Conservation (phyloP, 2,888 invertebrate species). For the Ornithoptera alexandrae region DNA sequence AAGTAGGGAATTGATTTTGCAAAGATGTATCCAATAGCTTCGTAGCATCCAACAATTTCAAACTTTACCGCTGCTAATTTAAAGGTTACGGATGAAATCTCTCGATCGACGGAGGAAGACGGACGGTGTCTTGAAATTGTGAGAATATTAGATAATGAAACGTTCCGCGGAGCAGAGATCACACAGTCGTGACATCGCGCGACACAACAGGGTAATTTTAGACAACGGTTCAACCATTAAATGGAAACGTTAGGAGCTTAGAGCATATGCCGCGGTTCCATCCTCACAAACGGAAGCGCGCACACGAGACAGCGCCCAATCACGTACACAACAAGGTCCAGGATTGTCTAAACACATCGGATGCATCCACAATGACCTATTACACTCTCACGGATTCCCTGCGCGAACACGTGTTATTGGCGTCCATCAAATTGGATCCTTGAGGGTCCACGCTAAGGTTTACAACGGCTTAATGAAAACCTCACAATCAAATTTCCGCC, state of each 20-base stretch:
- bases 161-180: constrained; percentile 13
- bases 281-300: constrained; percentile 2
- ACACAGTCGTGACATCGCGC: constrained; percentile 25
- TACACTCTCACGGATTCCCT: constrained; percentile 46
- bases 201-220: constrained; percentile 30
- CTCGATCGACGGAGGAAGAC: background rate
- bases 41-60: background rate
- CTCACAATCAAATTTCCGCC: constrained; percentile 19
- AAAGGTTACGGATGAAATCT: background rate
- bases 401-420: constrained; percentile 47
- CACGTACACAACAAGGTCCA: constrained; percentile 31
- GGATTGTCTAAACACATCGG: constrained; percentile 34
- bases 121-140: constrained; percentile 6
- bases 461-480: constrained; percentile 20
- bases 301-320: constrained; percentile 2
- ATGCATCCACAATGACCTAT: constrained; percentile 36
- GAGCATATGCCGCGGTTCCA: constrained; percentile 26
- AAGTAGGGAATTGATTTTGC: too few relatives aligned
- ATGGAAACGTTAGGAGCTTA: constrained; percentile 30
- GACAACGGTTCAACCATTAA: constrained; percentile 30
- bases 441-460: constrained; percentile 27
- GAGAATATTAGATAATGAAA: constrained; percentile 26
- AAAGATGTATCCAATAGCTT: background rate
- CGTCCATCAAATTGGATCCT: constrained; percentile 31
- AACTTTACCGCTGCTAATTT: constrained; percentile 6